Evolutionary conservation across 2,113 vertebrate genomes (phyloP), one percentile per base, ranked within the genome.

Genomic region (Peucedramus taeniatus): DNA sequence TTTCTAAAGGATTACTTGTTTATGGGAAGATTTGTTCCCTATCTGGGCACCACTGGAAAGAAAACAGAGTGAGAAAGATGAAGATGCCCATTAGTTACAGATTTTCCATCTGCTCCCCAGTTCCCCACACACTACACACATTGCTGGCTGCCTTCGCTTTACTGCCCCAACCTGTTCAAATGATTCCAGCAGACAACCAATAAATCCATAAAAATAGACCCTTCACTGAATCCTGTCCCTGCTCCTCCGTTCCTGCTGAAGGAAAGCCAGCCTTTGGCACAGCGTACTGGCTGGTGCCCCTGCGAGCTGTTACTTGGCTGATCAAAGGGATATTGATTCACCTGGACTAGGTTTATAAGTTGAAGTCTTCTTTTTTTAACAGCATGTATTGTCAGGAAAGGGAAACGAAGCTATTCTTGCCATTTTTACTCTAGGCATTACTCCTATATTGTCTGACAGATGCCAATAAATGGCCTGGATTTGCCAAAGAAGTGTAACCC

Each of bases 1-100:
- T 94, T 90, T 92, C 72, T 60, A 90, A 94, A 96, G 96, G 79
- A 90, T 96, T 93, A 74, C 64, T 42, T 68, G 42, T 64, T 92
- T 92, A 78, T 72, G 53, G 93, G 65, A 95, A 95, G 81, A 76
- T 86, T 95, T 96, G 80, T 91, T 65, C 81, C 61, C 65, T 94
- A 33, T 89, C 87, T 94, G 72, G 64, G 76, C 64, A 84, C 80
- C 60, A 51, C 4, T 78, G 72, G 69, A 81, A 86, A 80, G 91
- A 74, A 92, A 95, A 91, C 8, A 40, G 35, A 78, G 45, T 27
- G 44, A 53, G 85, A 76, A 94, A 82, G 89, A 74, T 89, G 83
- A 96, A 95, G 63, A 47, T 75, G 69, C 76, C 76, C 74, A 56
- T 89, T 92, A 93, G 70, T 93, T 80, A 68, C 60, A 75, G 61